phyloP scores from a whole-genome alignment of 2,113 vertebrate genomes.

The Ciconia maguari region DNA sequence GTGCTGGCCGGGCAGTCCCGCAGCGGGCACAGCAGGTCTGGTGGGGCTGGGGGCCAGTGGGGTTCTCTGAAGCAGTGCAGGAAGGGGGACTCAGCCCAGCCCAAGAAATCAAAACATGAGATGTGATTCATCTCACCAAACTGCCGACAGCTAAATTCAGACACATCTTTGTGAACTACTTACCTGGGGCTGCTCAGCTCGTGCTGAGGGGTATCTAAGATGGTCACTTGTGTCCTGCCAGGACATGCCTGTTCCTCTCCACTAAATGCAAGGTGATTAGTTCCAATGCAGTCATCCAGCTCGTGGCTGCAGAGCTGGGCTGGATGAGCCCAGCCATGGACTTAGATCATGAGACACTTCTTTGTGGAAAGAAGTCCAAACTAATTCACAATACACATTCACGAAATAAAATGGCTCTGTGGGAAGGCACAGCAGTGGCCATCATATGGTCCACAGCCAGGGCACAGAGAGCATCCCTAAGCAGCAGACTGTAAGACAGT shows the following conservation, averaged over 20 bases:
- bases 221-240: background rate
- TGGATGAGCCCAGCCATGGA: background rate
- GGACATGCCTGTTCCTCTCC: background rate
- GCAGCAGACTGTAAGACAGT: background rate
- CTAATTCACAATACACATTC: background rate
- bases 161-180: background rate
- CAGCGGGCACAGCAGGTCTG: accelerated
- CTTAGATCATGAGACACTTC: background rate
- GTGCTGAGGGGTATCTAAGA: accelerated
- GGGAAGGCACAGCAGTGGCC: background rate
- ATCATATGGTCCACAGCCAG: background rate
- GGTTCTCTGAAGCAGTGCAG: background rate
- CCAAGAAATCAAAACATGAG: background rate
- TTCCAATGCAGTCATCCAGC: background rate
- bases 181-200: background rate
- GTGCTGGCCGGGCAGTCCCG: background rate
- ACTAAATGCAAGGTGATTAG: background rate
- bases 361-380: background rate
- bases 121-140: background rate
- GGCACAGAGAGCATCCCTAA: background rate
- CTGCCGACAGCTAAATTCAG: background rate
- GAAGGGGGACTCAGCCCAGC: background rate
- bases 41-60: accelerated
- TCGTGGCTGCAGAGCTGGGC: background rate
- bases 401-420: background rate